Conservation (phyloP, 2,888 invertebrate species). For the Teleiodes luculella region DNA sequence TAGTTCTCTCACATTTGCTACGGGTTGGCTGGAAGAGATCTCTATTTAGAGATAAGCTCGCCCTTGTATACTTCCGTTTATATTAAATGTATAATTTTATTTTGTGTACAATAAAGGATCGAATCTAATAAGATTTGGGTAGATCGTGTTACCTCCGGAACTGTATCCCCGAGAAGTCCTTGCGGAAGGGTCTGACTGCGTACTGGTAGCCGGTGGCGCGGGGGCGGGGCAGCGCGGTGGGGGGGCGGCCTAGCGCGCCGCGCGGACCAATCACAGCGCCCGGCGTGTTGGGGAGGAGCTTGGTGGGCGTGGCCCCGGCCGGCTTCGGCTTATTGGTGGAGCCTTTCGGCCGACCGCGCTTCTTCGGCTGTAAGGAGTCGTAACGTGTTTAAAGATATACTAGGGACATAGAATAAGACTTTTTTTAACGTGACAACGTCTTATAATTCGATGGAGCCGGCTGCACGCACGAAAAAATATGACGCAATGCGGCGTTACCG, state of each 20-base stretch:
- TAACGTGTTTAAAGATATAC: background rate
- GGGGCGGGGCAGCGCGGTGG: conserved; percentile 28
- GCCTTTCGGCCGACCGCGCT: conserved; percentile 73
- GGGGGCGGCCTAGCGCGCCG: conserved; percentile 19
- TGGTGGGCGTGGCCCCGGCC: conserved; percentile 33
- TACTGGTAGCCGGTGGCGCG: conserved; percentile 66
- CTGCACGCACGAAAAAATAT: no score
- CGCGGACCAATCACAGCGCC: conserved; percentile 23
- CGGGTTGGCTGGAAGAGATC: no score
- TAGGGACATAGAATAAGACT: no score
- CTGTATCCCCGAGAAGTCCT: conserved; percentile 75
- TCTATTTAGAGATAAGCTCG: no score
- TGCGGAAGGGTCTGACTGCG: conserved; percentile 65
- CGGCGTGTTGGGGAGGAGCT: conserved; percentile 21
- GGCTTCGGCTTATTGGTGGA: conserved; percentile 72
- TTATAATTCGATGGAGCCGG: no score
- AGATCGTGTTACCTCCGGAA: conserved; percentile 59
- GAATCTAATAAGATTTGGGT: no score
- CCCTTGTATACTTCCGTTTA: no score
- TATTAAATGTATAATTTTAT: no score
- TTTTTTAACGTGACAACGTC: no score
- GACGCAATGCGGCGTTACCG: no score
- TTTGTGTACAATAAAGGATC: no score
- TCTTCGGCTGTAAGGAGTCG: conserved; percentile 54
- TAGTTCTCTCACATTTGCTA: no score